phyloP scores from a whole-genome alignment of 1,140 invertebrate genomes.

The Drosophila bocki region DNA sequence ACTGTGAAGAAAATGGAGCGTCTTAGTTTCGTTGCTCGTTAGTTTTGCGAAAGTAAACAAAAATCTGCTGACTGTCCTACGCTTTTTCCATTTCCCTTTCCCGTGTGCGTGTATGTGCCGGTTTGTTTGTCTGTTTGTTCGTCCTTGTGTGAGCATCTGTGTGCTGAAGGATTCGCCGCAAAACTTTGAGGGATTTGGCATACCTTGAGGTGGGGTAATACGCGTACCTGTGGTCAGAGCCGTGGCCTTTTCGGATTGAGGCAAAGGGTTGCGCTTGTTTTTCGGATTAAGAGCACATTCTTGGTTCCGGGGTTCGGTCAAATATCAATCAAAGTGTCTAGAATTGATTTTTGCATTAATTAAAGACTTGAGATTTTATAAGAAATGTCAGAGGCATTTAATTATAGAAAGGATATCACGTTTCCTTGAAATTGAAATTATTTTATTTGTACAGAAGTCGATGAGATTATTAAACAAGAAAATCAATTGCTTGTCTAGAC shows the following conservation, averaged over 20 bases:
- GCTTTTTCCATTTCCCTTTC: not conserved
- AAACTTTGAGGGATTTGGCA: conserved; percentile 44
- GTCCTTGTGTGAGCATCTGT: conserved; percentile 16
- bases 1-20: conserved; percentile 77
- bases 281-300: conserved; percentile 24
- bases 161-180: conserved; percentile 36
- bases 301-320: conserved; percentile 2
- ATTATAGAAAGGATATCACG: too few species aligned
- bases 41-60: conserved; percentile 59
- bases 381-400: too few species aligned
- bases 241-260: conserved; percentile 13
- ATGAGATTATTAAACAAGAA: not conserved
- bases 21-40: conserved; percentile 69
- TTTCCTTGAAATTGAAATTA: too few species aligned
- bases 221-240: conserved; percentile 39
- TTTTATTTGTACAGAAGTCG: too few species aligned
- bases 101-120: too few species aligned
- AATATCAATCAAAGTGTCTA: conserved; percentile 15
- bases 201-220: conserved; percentile 41
- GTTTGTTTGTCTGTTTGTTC: conserved; percentile 10
- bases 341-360: conserved; percentile 18
- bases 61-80: conserved; percentile 48
- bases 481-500: too few species aligned
- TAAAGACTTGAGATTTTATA: not conserved
- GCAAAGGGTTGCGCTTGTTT: conserved; percentile 10